Base-by-base conservation (phyloP, 2,797 vertebrate species). In the Chiroxiphia lanceolata region DNA sequence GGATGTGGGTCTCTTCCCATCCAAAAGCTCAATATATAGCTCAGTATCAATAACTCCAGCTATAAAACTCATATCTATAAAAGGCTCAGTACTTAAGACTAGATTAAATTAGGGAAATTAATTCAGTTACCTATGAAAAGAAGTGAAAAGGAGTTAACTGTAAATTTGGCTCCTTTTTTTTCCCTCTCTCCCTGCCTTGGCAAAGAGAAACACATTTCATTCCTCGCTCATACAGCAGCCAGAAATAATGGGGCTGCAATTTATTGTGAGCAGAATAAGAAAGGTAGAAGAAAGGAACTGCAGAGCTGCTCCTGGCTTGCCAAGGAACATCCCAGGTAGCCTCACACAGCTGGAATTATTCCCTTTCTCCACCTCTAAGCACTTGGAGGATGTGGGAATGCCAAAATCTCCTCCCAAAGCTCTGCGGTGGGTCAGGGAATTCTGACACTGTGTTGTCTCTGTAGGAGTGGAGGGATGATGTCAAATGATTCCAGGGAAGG, bases 11-110 rank as follows among this genome's bases (percentile, higher is more conserved):
- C 48, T 53, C 40, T 83, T 34, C 27, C 26, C 12, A 1, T 40
- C 75, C 63, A 74, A 89, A 94, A 76, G 7, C 76, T 95, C 72
- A 71, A 82, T 53, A 78, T 84, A 11, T 59, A 51, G 61, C 26
- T 93, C 77, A 72, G 15, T 83, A 82, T 94, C 81, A 74, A 84
- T 90, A 94, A 88, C 44, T 70, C 5, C 22, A 88, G 50, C 67
- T 19, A 67, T 96, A 95, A 97, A 97, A 91, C 44, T 45, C 12
- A 7, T 34, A 20, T 34, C 56, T 72, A 25, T 95, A 93, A 96
- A 95, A 96, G 77, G 86, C 33, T 83, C 82, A 51, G 72, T 88
- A 67, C 75, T 96, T 95, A 71, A 22, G 23, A 81, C 64, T 17
- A 27, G 83, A 93, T 92, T 86, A 83, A 96, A 94, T 93, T 91